Evolutionary conservation across 2,113 vertebrate species (phyloP), one percentile per base, ranked within the genome.

Genomic region (Tetrao urogallus): DNA sequence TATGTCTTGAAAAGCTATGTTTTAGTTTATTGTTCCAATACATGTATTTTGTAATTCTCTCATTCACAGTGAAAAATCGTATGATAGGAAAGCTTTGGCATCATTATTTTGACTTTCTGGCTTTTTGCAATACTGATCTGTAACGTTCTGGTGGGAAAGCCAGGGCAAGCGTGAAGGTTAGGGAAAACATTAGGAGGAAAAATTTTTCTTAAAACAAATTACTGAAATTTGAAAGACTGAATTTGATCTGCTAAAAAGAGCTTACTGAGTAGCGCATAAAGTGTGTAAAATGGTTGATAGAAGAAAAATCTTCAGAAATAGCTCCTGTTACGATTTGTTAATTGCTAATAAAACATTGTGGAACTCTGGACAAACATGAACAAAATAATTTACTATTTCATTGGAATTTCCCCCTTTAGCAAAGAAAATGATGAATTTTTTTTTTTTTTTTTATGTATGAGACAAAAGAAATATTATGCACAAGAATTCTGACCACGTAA

Each of bases 71-170:
- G 36, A 74, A 90, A 84, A 90, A 60, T 36, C 16, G 76, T n/a
- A 16, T 69, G 8, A 40, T 27, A 65, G 8, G 7, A 80, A 18
- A 4, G 2, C 0, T 43, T 88, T 86, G 10, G 12, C 0, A 1
- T 72, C 57, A 61, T 76, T 82, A 48, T 66, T 22, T 45, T 86
- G 22, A 64, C 58, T 21, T 77, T 73, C 20, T 24, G 0, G 1
- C 52, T 70, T 82, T 28, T 85, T 74, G 12, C 24, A 27, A 28
- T 80, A 20, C 27, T 88, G 50, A 47, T 54, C 30, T 12, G 1
- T 79, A 61, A 67, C 2, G 21, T 73, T 94, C 88, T 73, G 30
- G 16, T 70, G 27, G 67, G 75, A 91, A 88, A 69, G 14, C 6
- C 14, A 20, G 48, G 17, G 69, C 66, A 42, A 61, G 27, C 18